A percentile compares a stretch with the other conserved stretches of the same genome.
These are phyloP conservation scores for Hypocryptadius cinnamomeus DNA, from an alignment of 2,113 vertebrate genomes.

Conservation along the genomic window DNA sequence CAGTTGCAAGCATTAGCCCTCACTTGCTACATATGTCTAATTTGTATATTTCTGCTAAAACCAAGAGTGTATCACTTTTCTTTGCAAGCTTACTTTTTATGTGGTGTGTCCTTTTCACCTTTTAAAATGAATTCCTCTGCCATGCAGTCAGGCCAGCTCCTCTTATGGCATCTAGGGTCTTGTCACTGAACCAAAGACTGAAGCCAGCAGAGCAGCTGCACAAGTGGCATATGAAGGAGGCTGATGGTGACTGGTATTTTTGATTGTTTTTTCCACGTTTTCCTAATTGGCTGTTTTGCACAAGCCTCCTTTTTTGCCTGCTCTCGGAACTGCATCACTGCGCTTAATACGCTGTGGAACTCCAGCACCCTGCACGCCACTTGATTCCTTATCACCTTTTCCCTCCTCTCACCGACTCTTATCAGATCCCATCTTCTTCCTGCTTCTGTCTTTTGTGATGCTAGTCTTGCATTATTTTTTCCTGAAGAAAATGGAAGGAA, in stretches of 20 bases:
- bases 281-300: background rate
- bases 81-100: background rate
- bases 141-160: background rate
- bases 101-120: background rate
- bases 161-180: background rate
- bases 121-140: background rate
- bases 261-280: background rate
- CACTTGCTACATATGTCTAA: background rate
- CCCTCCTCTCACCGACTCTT: background rate
- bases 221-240: background rate
- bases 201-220: conserved; percentile 18
- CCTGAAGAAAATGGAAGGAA: background rate
- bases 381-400: background rate
- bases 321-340: background rate
- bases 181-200: background rate
- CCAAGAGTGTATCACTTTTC: background rate
- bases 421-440: background rate
- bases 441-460: background rate
- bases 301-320: background rate
- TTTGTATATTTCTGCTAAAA: background rate
- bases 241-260: background rate
- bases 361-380: background rate
- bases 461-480: background rate
- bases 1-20: background rate
- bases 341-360: background rate